These are phyloP conservation scores for Heliconius ismenius DNA, from an alignment of 2,888 invertebrate genomes.

Conservation along the genomic window DNA sequence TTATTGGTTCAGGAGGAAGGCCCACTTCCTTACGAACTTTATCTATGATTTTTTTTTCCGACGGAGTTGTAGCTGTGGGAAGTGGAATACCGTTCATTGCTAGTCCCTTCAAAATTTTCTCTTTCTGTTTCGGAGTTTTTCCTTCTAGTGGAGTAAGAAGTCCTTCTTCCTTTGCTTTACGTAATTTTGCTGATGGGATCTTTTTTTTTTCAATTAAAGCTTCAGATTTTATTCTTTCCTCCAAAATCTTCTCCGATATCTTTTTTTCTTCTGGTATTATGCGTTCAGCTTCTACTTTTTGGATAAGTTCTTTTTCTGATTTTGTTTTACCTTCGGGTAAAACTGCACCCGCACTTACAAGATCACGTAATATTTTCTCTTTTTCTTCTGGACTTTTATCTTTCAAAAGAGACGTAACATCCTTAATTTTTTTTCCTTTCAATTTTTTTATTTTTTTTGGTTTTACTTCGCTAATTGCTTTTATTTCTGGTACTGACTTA, in stretches of 20 bases:
- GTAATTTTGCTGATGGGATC: slow-evolving; percentile 28
- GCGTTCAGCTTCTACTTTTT: slow-evolving; percentile 44
- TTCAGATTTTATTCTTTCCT: slow-evolving; percentile 34
- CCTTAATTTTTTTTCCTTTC: slow-evolving; percentile 45
- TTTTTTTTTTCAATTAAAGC: slow-evolving; percentile 46
- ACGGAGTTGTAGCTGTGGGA: slow-evolving; percentile 44
- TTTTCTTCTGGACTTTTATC: slow-evolving; percentile 48
- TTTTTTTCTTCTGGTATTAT: slow-evolving; percentile 42
- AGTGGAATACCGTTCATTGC: slow-evolving; percentile 44
- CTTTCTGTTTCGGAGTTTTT: slow-evolving; percentile 46
- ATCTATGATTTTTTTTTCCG: slow-evolving; percentile 41
- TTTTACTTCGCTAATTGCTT: slow-evolving; percentile 33
- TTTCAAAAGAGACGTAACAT: slow-evolving; percentile 49
- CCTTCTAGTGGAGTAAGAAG: slow-evolving; percentile 44
- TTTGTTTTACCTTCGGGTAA: slow-evolving; percentile 45
- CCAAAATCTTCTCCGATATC: neutral
- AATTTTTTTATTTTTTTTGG: slow-evolving; percentile 47
- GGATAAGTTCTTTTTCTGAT: slow-evolving; percentile 47
- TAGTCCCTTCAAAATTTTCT: slow-evolving; percentile 46
- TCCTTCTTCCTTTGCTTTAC: slow-evolving; percentile 33
- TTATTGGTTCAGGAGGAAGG: slow-evolving; percentile 51
- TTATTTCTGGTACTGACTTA: slow-evolving; percentile 44
- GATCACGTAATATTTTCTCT: slow-evolving; percentile 48
- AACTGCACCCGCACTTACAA: slow-evolving; percentile 41
- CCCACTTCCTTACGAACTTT: slow-evolving; percentile 46